Evolutionary conservation across 2,113 vertebrate species (phyloP).

Genomic region (Oreochromis aureus): DNA sequence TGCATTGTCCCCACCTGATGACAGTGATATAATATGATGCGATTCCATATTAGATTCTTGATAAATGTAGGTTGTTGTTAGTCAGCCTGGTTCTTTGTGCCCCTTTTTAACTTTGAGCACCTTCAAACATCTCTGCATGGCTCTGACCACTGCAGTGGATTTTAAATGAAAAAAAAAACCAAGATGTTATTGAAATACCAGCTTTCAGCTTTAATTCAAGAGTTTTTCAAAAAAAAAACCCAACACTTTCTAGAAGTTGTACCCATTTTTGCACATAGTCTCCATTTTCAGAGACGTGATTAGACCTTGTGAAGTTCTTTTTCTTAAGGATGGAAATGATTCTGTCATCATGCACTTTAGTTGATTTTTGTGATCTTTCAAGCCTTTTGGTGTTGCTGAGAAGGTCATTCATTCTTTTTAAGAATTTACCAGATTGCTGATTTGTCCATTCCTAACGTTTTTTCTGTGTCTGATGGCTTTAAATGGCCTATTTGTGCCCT

Average conservation of each 20-base stretch:
- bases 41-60: neutral
- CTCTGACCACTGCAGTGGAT: neutral
- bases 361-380: neutral
- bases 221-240: rapidly evolving
- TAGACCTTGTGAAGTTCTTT: neutral
- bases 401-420: neutral
- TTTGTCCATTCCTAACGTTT: rapidly evolving
- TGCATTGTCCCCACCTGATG: neutral
- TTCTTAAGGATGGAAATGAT: neutral
- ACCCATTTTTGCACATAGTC: neutral
- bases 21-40: neutral
- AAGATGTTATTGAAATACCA: neutral
- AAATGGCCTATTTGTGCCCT: neutral
- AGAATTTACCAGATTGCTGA: neutral
- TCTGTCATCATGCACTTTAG: neutral
- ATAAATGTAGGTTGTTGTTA: rapidly evolving
- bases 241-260: neutral
- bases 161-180: neutral
- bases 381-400: neutral
- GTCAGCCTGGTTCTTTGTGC: neutral
- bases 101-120: neutral
- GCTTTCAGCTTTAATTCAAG: neutral
- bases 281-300: neutral
- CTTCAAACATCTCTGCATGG: neutral
- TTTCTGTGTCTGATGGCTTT: neutral